Evolutionary conservation across 2,113 vertebrate species (phyloP), one percentile per base, ranked within the genome.

Genomic region (Calypte anna): DNA sequence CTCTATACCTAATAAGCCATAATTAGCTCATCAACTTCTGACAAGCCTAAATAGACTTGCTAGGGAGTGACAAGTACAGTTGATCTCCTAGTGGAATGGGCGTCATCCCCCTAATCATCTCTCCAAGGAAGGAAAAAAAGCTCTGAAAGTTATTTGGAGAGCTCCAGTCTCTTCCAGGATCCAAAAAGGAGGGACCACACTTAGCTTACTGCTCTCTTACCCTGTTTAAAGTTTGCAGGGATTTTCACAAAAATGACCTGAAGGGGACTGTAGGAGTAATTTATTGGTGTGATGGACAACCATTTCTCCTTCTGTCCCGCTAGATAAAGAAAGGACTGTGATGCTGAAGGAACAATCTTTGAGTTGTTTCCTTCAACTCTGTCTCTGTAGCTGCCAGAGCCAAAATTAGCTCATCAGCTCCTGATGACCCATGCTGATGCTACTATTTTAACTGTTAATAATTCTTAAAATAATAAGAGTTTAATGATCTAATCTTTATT

Each of bases 11-110:
- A 90, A 95, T 68, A 46, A 91, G 62, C 72, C 64, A 50, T 90
- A 91, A 93, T 95, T 93, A 92, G 22, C 82, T 88, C 82, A 88
- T 95, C 82, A 88, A 7, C 61, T 72, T 82, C 82, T 94, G 94
- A 91, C 74, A 91, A 86, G 72, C 16, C 85, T 81, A 90, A 91
- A 91, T 59, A 90, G 90, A 80, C 82, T 88, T 75, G 72, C 83
- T 95, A 93, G 85, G 59, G 59, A 96, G 83, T 54, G 80, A 78
- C 82, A 94, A 78, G 76, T 75, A 64, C 61, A 53, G 90, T 64
- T 16, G 2, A 43, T 83, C 85, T 94, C 79, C 28, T 19, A 30
- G 51, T 20, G 27, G 61, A 93, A 81, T 72, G 69, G 24, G 57
- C 74, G 79, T 86, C 88, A 89, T 88, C 69, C 61, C 36, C 73